These are phyloP conservation scores for Drosophila anomelani DNA, from an alignment of 2,888 invertebrate species.

Conservation along the genomic window DNA sequence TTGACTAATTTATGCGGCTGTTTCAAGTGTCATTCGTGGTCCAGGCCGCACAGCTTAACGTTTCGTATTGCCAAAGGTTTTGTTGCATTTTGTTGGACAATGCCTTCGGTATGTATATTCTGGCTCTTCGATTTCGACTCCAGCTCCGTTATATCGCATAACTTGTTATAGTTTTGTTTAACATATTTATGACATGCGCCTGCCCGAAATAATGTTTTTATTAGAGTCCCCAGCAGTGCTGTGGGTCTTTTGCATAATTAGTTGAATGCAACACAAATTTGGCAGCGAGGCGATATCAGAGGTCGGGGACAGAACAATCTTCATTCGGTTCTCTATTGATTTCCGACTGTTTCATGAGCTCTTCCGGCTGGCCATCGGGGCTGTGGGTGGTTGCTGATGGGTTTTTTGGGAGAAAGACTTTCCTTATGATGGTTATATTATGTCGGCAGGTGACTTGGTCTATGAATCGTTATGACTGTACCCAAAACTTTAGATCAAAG, in stretches of 20 bases:
- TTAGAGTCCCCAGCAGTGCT: constrained; percentile 54
- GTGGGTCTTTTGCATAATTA: constrained; percentile 73
- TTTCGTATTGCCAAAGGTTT: constrained; percentile 45
- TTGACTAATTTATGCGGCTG: constrained; percentile 75
- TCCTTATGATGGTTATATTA: constrained; percentile 14
- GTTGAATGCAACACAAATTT: constrained; percentile 53
- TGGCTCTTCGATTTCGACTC: neutral
- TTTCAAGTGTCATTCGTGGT: constrained; percentile 80
- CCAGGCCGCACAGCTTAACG: constrained; percentile 64
- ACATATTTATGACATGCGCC: constrained; percentile 71
- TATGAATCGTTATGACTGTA: constrained; percentile 5
- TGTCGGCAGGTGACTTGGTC: constrained; percentile 13
- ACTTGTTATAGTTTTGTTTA: constrained; percentile 75
- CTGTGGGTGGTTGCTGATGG: constrained; percentile 52
- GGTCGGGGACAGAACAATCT: constrained; percentile 30
- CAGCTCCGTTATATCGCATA: constrained; percentile 58
- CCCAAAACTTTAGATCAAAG: constrained; percentile 27
- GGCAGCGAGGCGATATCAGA: constrained; percentile 7
- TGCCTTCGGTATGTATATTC: constrained; percentile 47
- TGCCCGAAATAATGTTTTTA: constrained; percentile 50
- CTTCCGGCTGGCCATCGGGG: constrained; percentile 59
- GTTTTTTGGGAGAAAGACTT: constrained; percentile 33
- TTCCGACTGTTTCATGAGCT: constrained; percentile 24
- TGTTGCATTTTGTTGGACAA: constrained; percentile 51
- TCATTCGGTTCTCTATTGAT: constrained; percentile 17